phyloP scores from a whole-genome alignment of 2,797 vertebrate species.

The Coendou prehensilis region DNA sequence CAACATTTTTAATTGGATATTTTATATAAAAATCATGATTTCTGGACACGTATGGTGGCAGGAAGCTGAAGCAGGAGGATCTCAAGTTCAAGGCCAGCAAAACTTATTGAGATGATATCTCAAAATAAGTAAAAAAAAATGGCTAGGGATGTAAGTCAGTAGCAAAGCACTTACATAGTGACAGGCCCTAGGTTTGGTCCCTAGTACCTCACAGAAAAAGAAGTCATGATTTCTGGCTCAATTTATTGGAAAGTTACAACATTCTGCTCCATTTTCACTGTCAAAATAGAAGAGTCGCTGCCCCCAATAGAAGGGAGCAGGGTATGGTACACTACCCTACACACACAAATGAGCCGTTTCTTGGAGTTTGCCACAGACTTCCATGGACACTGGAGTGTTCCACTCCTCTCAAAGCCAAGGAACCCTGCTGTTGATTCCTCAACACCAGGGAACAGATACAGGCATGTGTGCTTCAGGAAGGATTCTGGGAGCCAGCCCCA shows the following conservation, averaged over 20 bases:
- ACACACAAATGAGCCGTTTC: no score
- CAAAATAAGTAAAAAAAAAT: neutral
- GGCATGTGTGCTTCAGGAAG: neutral
- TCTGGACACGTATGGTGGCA: neutral
- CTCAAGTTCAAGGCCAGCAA: neutral
- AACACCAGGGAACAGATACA: neutral
- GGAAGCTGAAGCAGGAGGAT: neutral
- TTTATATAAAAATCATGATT: neutral
- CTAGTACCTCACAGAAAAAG: neutral
- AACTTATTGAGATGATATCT: neutral
- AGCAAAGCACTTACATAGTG: neutral
- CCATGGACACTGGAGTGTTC: neutral
- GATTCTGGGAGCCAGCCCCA: neutral
- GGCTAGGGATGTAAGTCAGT: neutral
- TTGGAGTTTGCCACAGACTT: neutral
- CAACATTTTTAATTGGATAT: neutral
- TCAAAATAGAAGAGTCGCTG: neutral
- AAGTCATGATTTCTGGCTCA: neutral
- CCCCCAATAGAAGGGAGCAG: neutral
- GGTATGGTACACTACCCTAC: fast-evolving
- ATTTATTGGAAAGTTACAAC: neutral
- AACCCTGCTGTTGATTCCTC: neutral
- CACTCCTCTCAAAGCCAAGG: neutral
- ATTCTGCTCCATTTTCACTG: neutral
- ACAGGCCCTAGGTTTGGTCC: neutral